phyloP scores from a whole-genome alignment of 2,888 invertebrate species.

The Polymixis lichenea region DNA sequence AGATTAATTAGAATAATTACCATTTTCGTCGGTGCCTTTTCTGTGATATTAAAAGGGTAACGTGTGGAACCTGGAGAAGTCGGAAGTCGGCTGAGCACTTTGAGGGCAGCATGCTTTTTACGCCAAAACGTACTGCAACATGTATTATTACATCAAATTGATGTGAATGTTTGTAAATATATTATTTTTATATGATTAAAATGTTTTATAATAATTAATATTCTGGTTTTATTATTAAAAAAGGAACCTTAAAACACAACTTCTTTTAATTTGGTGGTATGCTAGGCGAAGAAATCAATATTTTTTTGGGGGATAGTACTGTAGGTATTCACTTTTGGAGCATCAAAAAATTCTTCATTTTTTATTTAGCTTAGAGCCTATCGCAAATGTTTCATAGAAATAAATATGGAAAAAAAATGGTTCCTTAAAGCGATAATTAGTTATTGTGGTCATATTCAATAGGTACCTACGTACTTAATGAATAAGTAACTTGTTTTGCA shows the following conservation, averaged over 20 bases:
- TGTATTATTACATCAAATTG: constrained; percentile 88
- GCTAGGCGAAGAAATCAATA: not conserved
- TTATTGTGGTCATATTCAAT: not conserved
- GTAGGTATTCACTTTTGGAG: not conserved
- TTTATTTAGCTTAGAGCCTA: not conserved
- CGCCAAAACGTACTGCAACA: constrained; percentile 80
- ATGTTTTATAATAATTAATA: constrained; percentile 79
- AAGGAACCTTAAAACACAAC: not conserved
- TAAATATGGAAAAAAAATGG: not conserved
- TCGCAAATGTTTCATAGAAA: not conserved
- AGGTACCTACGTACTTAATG: not conserved
- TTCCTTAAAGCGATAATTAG: not conserved
- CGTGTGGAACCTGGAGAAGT: constrained; percentile 51
- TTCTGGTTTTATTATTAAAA: constrained; percentile 51
- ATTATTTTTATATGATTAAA: constrained; percentile 87
- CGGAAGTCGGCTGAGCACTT: constrained; percentile 66
- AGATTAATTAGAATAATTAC: constrained; percentile 23
- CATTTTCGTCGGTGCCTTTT: constrained; percentile 28
- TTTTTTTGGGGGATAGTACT: not conserved
- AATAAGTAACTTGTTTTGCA: not conserved
- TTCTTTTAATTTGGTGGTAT: not conserved
- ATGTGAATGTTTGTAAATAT: constrained; percentile 89
- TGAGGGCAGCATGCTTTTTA: constrained; percentile 67
- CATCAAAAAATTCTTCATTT: not conserved
- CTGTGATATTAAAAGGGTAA: constrained; percentile 38